Evolutionary conservation across 2,888 invertebrate species (phyloP), one percentile per base, ranked within the genome.

Genomic region (Scaptomyza flava): DNA sequence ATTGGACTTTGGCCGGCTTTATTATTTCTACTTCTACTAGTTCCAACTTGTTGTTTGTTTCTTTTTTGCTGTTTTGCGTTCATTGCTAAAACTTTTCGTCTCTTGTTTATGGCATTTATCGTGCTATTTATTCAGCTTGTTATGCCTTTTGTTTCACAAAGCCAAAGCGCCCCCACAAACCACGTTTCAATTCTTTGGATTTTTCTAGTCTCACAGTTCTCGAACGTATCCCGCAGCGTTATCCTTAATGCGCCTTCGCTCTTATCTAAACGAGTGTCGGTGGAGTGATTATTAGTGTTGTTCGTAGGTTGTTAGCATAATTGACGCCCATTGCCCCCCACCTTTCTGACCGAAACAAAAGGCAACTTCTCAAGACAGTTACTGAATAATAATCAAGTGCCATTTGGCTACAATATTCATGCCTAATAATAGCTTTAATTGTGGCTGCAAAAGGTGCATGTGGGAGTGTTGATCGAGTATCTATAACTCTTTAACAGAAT

Each of bases 221-320:
- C 47, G 48, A 61, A 73, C 72, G 79, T 84, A 81, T 84, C 84
- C 84, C 75, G 79, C 85, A 85, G 85, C 89, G 79, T 79, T 89
- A 81, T 78, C 56, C 85, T 79, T 87, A 89, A 84, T 88, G 88
- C 81, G 75, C 79, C 83, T 71, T 70, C 50, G 62, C 65, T 66
- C 87, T 89, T 87, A 87, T 87, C 88, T 89, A 89, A 87, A 87
- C 81, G 89, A 86, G 87, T 89, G 87, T 89, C 87, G 86, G 89
- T 87, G 89, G 87, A 87, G 87, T 87, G 87, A 87, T 87, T 87
- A 87, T 89, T 89, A 85, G 87, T 87, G 89, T 89, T 87, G 89
- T 89, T 81, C 59, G 68, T 75, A 78, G 85, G 74, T 89, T 85
- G 85, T 89, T 89, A 87, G 87, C 87, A 85, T 85, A 85, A 85